Percentiles rank a stretch among this genome's conserved stretches.
Conservation (phyloP, 2,888 invertebrate species). For the Leucophenga maculata region DNA sequence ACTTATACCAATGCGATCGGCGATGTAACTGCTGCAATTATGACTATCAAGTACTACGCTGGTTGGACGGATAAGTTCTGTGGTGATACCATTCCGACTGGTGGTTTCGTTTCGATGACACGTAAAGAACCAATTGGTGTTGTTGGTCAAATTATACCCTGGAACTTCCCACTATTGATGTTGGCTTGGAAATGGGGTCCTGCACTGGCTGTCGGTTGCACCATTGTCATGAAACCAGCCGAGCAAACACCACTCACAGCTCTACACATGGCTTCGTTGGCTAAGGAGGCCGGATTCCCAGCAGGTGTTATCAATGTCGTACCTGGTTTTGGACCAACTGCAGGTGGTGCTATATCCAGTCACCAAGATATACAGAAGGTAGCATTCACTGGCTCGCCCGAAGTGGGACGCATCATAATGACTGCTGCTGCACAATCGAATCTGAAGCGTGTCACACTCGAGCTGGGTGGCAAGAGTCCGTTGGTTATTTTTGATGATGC, state of each 20-base stretch:
- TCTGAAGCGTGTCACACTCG: constrained; percentile 86
- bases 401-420: constrained; percentile 71
- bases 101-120: constrained; percentile 80
- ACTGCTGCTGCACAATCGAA: constrained; percentile 83
- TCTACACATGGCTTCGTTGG: constrained; percentile 80
- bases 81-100: constrained; percentile 86
- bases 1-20: constrained; percentile 75
- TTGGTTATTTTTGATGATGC: constrained; percentile 87
- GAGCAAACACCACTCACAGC: constrained; percentile 90
- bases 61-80: constrained; percentile 91
- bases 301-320: constrained; percentile 85
- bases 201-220: constrained; percentile 79
- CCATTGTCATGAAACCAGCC: constrained; percentile 85
- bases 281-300: constrained; percentile 86
- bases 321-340: constrained; percentile 82
- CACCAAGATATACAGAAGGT: constrained; percentile 83
- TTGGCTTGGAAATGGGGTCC: constrained; percentile 86
- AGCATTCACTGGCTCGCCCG: constrained; percentile 87
- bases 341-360: constrained; percentile 80
- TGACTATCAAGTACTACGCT: constrained; percentile 80
- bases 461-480: constrained; percentile 92
- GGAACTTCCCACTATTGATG: constrained; percentile 88
- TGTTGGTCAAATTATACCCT: constrained; percentile 86
- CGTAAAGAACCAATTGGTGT: constrained; percentile 84
- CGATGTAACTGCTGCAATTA: constrained; percentile 74